Conservation (phyloP, 2,888 invertebrate species). For the Trichacis sp. region DNA sequence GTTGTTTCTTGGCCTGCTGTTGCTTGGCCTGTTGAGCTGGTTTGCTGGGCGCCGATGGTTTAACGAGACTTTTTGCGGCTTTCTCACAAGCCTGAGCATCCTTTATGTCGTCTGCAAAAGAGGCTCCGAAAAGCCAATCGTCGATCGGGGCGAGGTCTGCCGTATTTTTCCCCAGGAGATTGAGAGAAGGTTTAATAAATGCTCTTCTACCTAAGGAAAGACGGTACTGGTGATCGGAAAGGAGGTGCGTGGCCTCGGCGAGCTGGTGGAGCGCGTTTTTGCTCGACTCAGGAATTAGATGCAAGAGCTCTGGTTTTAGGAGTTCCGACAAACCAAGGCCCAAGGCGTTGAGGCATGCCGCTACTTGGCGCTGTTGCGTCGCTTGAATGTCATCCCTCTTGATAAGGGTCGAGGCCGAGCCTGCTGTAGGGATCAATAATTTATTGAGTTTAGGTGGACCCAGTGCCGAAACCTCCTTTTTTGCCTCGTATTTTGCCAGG, state of each 20-base stretch:
- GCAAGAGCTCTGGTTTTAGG: conserved; percentile 4
- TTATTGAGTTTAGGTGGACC: conserved; percentile 18
- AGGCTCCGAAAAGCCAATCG: conserved; percentile 16
- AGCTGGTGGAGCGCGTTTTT: conserved; percentile 3
- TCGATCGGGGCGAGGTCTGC: conserved; percentile 14
- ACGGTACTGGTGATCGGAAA: conserved; percentile 16
- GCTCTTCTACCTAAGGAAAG: conserved; percentile 15
- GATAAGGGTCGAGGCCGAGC: background rate
- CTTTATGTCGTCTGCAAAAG: conserved; percentile 16
- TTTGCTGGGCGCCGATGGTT: background rate
- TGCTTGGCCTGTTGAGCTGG: too few relatives aligned
- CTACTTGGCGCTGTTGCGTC: conserved; percentile 14
- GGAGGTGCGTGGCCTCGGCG: conserved; percentile 10
- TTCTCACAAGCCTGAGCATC: conserved; percentile 9
- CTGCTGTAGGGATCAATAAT: conserved; percentile 1
- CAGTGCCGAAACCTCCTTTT: background rate
- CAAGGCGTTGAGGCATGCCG: conserved; percentile 17
- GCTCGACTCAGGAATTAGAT: conserved; percentile 7
- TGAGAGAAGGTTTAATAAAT: conserved; percentile 17
- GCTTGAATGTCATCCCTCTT: conserved; percentile 17
- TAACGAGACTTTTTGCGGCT: conserved; percentile 1
- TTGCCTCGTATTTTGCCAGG: conserved; percentile 5
- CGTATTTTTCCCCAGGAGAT: conserved; percentile 9
- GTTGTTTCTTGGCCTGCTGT: too few relatives aligned
- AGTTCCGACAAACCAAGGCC: conserved; percentile 7